These are phyloP conservation scores for Craterocephalus amniculus DNA, from an alignment of 2,797 vertebrate species.

Conservation along the genomic window DNA sequence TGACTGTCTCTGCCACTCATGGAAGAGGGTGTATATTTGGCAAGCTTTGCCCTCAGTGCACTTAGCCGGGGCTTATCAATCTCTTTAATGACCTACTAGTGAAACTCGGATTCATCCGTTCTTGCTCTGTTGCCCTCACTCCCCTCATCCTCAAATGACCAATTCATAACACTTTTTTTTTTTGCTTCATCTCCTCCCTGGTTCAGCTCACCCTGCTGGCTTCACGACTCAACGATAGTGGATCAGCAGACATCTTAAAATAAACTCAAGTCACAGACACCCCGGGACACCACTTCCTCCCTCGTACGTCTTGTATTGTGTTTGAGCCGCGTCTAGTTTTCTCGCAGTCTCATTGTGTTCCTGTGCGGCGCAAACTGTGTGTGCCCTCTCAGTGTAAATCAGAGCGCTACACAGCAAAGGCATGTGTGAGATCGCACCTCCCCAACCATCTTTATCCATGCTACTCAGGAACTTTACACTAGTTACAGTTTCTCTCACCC, in stretches of 20 bases:
- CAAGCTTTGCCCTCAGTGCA: conserved; percentile 33
- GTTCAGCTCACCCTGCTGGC: conserved; percentile 13
- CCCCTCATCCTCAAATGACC: conserved; percentile 32
- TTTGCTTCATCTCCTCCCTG: conserved; percentile 13
- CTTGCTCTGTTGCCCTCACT: conserved; percentile 20
- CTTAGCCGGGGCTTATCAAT: conserved; percentile 22
- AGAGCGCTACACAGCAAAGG: conserved; percentile 16
- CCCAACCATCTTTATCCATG: conserved; percentile 33
- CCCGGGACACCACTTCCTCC: conserved; percentile 12
- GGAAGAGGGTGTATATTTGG: conserved; percentile 39
- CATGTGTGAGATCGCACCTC: conserved; percentile 37
- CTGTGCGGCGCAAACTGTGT: background rate
- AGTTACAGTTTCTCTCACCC: conserved; percentile 62
- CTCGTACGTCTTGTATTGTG: conserved; percentile 21
- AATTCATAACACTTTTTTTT: conserved; percentile 15
- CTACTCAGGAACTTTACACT: conserved; percentile 54
- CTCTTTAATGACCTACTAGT: conserved; percentile 47
- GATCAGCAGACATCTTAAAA: conserved; percentile 17
- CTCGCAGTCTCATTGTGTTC: conserved; percentile 32
- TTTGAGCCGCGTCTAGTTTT: conserved; percentile 1
- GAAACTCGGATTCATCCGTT: conserved; percentile 38
- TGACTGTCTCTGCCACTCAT: conserved; percentile 8
- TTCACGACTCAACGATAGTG: conserved; percentile 14
- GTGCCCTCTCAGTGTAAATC: conserved; percentile 32
- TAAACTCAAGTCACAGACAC: conserved; percentile 4